phyloP scores from a whole-genome alignment of 2,113 vertebrate species.

The Chelonoidis abingdonii region DNA sequence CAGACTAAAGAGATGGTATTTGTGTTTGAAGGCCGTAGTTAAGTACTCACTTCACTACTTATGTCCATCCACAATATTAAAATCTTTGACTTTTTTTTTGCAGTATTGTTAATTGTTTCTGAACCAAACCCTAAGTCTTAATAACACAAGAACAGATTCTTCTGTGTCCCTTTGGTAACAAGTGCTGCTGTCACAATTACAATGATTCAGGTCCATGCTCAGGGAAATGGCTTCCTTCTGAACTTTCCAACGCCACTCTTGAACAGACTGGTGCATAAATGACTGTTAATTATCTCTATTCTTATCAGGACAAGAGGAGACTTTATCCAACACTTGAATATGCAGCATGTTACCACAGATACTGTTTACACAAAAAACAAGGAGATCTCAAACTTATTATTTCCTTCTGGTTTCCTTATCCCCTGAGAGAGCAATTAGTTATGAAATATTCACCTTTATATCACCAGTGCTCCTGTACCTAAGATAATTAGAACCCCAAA shows the following conservation, averaged over 20 bases:
- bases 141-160: background rate
- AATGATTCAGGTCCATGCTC: background rate
- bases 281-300: background rate
- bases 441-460: background rate
- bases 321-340: background rate
- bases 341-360: background rate
- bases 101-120: background rate
- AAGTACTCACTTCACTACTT: background rate
- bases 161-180: background rate
- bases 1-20: background rate
- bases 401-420: no score
- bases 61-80: background rate
- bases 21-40: background rate
- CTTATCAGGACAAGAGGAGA: background rate
- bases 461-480: background rate
- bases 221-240: background rate
- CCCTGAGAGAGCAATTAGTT: background rate
- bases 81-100: background rate
- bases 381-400: no score
- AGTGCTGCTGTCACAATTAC: background rate
- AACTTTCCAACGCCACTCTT: background rate
- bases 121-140: background rate
- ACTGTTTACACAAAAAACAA: background rate
- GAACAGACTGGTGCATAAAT: background rate
- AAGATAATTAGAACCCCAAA: background rate